Evolutionary conservation across 2,888 invertebrate species (phyloP).

Genomic region (Megaustenia siamemsis): DNA sequence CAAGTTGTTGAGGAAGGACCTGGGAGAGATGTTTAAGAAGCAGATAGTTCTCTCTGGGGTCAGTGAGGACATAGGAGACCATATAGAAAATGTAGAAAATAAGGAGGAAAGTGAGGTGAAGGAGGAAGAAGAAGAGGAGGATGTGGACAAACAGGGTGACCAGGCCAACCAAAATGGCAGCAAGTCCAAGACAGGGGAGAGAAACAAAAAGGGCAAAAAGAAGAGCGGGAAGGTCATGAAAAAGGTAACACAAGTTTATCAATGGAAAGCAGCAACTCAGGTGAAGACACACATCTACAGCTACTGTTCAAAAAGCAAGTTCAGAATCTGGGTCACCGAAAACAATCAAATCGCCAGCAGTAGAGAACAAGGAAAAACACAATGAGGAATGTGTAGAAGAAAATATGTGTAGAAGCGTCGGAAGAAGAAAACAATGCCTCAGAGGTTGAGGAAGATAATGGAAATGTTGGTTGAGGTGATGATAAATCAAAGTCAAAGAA

Average conservation of each 20-base stretch:
- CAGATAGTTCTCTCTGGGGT: conserved; percentile 46
- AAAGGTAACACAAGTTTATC: conserved; percentile 67
- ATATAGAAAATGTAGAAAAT: conserved; percentile 54
- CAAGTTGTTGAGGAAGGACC: conserved; percentile 88
- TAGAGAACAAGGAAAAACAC: conserved; percentile 29
- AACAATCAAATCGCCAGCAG: conserved; percentile 41
- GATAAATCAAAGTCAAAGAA: conserved; percentile 53
- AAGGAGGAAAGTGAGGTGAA: conserved; percentile 59
- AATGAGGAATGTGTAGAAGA: conserved; percentile 50
- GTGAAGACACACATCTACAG: conserved; percentile 58
- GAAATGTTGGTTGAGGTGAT: conserved; percentile 57
- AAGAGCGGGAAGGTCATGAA: conserved; percentile 67
- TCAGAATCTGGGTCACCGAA: conserved; percentile 40
- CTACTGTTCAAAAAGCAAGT: background rate
- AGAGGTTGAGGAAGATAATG: conserved; percentile 50
- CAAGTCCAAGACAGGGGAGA: conserved; percentile 89
- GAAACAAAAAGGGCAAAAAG: conserved; percentile 84
- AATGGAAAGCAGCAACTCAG: conserved; percentile 67
- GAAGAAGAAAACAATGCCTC: conserved; percentile 52
- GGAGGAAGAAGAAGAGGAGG: conserved; percentile 59
- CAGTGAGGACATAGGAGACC: conserved; percentile 37
- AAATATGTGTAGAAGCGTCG: no score
- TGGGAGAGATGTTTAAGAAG: conserved; percentile 84
- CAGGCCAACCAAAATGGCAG: conserved; percentile 45
- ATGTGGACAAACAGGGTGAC: conserved; percentile 41